Conservation (phyloP, 2,888 invertebrate species). For the Geotrupes spiniger region DNA sequence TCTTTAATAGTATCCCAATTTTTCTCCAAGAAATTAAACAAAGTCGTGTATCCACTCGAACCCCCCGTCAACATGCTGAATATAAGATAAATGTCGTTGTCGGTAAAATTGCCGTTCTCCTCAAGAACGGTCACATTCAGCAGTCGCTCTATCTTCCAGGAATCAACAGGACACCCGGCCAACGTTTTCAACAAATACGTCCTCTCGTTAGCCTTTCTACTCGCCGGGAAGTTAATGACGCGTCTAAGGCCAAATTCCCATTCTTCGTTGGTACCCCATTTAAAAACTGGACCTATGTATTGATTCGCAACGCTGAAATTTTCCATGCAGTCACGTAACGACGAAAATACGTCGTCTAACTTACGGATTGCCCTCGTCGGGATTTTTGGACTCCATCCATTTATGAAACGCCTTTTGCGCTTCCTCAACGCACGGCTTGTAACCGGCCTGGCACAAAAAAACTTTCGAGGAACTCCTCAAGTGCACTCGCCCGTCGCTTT, state of each 20-base stretch:
- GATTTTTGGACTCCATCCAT: constrained; percentile 73
- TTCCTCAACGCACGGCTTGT: constrained; percentile 72
- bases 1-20: constrained; percentile 68
- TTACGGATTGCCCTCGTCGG: constrained; percentile 79
- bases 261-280: constrained; percentile 75
- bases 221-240: constrained; percentile 70
- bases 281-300: constrained; percentile 78
- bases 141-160: constrained; percentile 64
- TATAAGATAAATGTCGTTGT: constrained; percentile 71
- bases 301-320: constrained; percentile 67
- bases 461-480: constrained; percentile 65
- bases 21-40: constrained; percentile 68
- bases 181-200: constrained; percentile 75
- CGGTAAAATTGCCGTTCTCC: constrained; percentile 69
- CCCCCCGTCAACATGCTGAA: constrained; percentile 72
- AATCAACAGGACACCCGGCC: constrained; percentile 74
- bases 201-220: constrained; percentile 69
- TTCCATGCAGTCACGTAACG: constrained; percentile 5
- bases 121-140: constrained; percentile 69
- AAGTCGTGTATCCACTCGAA: constrained; percentile 67
- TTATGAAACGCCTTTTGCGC: constrained; percentile 68
- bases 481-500: constrained; percentile 66
- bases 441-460: constrained; percentile 73
- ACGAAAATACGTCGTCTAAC: constrained; percentile 38
- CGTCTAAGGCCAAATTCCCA: constrained; percentile 81